Evolutionary conservation across 2,113 vertebrate genomes (phyloP).

Genomic region (Proterorhinus semilunaris): DNA sequence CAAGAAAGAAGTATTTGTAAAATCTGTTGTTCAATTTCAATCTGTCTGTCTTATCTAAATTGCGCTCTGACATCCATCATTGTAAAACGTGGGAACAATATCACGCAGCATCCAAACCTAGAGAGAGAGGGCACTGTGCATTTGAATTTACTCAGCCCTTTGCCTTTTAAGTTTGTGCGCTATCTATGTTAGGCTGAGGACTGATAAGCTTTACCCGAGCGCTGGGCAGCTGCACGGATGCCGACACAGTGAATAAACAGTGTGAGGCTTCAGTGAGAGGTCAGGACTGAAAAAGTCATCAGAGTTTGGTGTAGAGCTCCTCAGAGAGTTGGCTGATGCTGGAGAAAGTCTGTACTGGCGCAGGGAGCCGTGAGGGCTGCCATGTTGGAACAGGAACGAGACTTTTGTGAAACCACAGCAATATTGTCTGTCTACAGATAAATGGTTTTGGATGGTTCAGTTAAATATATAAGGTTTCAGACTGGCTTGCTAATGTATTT

Average conservation of each 20-base stretch:
- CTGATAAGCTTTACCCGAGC: background rate
- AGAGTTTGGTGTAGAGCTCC: background rate
- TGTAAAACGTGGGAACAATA: background rate
- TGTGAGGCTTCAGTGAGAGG: background rate
- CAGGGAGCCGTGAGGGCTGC: background rate
- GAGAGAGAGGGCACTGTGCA: background rate
- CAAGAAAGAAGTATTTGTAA: too few species aligned
- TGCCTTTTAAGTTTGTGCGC: background rate
- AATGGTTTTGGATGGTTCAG: background rate
- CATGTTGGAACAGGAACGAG: background rate
- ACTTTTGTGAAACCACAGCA: background rate
- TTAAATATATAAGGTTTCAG: background rate
- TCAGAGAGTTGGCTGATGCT: background rate
- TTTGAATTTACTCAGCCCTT: background rate
- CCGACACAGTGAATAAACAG: background rate
- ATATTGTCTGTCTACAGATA: slow-evolving; percentile 2
- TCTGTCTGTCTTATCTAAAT: too few species aligned
- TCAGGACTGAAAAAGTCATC: slow-evolving; percentile 8
- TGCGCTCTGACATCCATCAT: too few species aligned
- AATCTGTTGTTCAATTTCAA: too few species aligned
- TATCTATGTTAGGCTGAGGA: background rate
- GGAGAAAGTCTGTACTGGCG: background rate
- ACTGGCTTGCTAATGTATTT: background rate
- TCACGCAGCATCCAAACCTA: background rate
- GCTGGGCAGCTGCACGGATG: background rate